Base-by-base conservation (phyloP, 2,797 vertebrate species). In the Sebastes diploproa region DNA sequence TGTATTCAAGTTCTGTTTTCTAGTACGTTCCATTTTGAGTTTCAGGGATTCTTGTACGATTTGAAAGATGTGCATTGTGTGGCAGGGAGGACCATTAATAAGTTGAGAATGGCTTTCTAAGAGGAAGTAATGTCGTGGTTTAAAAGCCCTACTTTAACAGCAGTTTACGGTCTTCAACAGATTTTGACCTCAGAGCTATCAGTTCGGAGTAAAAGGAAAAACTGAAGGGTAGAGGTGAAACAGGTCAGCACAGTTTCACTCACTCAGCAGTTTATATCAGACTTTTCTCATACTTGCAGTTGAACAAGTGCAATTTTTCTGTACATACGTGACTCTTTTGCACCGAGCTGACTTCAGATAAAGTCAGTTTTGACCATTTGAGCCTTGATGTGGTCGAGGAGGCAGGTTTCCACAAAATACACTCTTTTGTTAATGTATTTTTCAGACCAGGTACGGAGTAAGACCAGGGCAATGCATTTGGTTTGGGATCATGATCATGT, bases 301-400 rank as follows among this genome's bases (percentile, higher is more conserved):
- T 92, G 84, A 91, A 91, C 77, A 94, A 94, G 93, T 95, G 94
- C 94, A 94, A 94, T 95, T 92, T 86, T 84, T 86, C 71, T 93
- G 88, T 93, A 94, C 77, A 92, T 90, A 90, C 36, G 29, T 83
- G 78, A 85, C 54, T 87, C 27, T 79, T 86, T 82, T 86, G 88
- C 84, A 87, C 79, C 79, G 9, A 75, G 72, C 72, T 74, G 80
- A 86, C 65, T 20, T 1, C 22, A 78, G 70, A 67, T 60, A 13
- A 64, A 7, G 86, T 88, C 79, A 56, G 88, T 60, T 62, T 84
- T 71, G 81, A 88, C 78, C 82, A 81, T 80, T 81, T 84, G 86
- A 91, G 90, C 89, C 90, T 92, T 72, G 73, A 81, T 62, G 25
- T 73, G 83, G 80, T 90, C 16, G 8, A 85, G 67, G 55, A 38